These are phyloP conservation scores for Dichetophora obliterata DNA, from an alignment of 2,888 invertebrate species.

Conservation along the genomic window DNA sequence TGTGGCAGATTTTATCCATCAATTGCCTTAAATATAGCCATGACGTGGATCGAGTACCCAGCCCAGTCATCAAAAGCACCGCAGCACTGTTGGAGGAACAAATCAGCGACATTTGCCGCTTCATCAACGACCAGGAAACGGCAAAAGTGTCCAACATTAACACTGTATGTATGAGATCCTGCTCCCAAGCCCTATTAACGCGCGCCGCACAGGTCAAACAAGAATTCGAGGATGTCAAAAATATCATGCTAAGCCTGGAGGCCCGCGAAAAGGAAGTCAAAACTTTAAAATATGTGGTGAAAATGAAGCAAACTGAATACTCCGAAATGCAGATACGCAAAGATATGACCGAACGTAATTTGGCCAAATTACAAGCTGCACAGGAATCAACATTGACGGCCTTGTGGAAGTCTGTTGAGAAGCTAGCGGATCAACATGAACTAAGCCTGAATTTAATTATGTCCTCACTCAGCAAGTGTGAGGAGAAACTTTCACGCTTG, in stretches of 20 bases:
- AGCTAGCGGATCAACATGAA: slow-evolving; percentile 76
- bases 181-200: slow-evolving; percentile 79
- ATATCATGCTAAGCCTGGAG: slow-evolving; percentile 85
- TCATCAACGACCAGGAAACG: slow-evolving; percentile 85
- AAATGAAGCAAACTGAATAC: slow-evolving; percentile 91
- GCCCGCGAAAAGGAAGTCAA: slow-evolving; percentile 93
- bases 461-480: slow-evolving; percentile 92
- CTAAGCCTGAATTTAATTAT: slow-evolving; percentile 95
- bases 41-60: not conserved
- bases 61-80: slow-evolving; percentile 72
- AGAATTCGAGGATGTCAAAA: slow-evolving; percentile 92
- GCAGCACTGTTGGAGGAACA: slow-evolving; percentile 72
- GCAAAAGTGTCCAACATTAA: slow-evolving; percentile 73
- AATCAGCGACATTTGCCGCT: slow-evolving; percentile 75
- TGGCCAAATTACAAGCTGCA: slow-evolving; percentile 73
- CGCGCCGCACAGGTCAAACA: slow-evolving; percentile 90
- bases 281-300: slow-evolving; percentile 86
- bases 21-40: slow-evolving; percentile 12
- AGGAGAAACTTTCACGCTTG: slow-evolving; percentile 89
- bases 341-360: slow-evolving; percentile 92
- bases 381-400: slow-evolving; percentile 53
- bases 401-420: slow-evolving; percentile 74
- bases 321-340: slow-evolving; percentile 92
- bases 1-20: slow-evolving; percentile 11
- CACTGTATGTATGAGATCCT: slow-evolving; percentile 71